Conservation (phyloP, 1,140 invertebrate species). For the Heliconius hermathena region DNA sequence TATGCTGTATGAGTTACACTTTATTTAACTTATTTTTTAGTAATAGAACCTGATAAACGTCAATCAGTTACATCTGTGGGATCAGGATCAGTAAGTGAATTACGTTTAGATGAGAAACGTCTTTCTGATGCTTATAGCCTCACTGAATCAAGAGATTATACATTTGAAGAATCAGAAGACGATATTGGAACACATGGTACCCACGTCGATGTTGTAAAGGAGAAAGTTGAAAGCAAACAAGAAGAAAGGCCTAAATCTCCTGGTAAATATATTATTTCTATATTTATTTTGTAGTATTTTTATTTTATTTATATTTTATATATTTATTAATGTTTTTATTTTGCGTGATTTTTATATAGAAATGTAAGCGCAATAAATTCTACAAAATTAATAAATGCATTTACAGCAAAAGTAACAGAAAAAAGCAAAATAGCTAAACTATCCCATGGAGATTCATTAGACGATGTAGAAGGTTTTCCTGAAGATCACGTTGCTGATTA, state of each 20-base stretch:
- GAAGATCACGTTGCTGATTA: constrained; percentile 76
- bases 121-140: constrained; percentile 77
- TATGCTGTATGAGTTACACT: neutral
- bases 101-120: constrained; percentile 74
- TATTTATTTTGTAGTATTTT: neutral
- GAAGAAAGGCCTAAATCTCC: constrained; percentile 52
- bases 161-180: constrained; percentile 81
- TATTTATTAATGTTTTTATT: neutral
- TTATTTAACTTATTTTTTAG: constrained; percentile 28
- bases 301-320: neutral
- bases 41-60: constrained; percentile 60
- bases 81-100: constrained; percentile 67
- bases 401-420: constrained; percentile 57
- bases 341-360: neutral
- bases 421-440: constrained; percentile 59
- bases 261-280: constrained; percentile 36
- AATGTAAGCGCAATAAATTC: too few relatives aligned
- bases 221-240: constrained; percentile 56
- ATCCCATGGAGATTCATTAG: constrained; percentile 77
- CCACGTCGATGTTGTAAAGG: constrained; percentile 62
- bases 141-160: constrained; percentile 80
- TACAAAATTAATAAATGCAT: neutral
- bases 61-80: constrained; percentile 75
- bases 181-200: constrained; percentile 74
- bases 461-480: constrained; percentile 80